phyloP scores from a whole-genome alignment of 2,113 vertebrate species.

The Archilochus colubris region DNA sequence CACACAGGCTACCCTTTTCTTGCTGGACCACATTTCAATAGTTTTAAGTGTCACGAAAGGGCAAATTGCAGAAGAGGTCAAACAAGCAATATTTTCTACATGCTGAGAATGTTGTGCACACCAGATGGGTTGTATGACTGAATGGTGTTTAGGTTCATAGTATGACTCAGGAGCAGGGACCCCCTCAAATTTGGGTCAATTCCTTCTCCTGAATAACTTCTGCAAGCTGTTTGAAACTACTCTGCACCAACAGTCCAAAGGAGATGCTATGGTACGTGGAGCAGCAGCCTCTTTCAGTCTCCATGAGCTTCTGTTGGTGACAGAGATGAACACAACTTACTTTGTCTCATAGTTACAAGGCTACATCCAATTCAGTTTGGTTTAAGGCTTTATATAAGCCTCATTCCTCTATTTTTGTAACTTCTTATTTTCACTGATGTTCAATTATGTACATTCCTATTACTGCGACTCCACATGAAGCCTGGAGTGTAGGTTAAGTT shows the following conservation, averaged over 20 bases:
- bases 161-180: background rate
- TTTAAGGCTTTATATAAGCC: background rate
- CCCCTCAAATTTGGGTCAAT: background rate
- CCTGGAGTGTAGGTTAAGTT: background rate
- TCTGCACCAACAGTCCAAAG: background rate
- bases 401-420: background rate
- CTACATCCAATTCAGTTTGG: background rate
- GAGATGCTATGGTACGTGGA: background rate
- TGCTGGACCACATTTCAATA: background rate
- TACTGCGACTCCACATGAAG: background rate
- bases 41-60: background rate
- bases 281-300: background rate
- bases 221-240: background rate
- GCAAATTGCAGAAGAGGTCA: background rate
- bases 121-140: background rate
- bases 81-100: background rate
- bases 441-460: background rate
- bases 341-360: background rate
- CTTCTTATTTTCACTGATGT: background rate
- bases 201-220: background rate
- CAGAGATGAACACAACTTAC: background rate
- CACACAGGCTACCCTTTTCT: background rate
- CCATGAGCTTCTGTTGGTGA: background rate
- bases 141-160: no score
- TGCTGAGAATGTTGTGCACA: accelerated